phyloP scores from a whole-genome alignment of 1,140 invertebrate genomes.

The Drosophila suzukii region DNA sequence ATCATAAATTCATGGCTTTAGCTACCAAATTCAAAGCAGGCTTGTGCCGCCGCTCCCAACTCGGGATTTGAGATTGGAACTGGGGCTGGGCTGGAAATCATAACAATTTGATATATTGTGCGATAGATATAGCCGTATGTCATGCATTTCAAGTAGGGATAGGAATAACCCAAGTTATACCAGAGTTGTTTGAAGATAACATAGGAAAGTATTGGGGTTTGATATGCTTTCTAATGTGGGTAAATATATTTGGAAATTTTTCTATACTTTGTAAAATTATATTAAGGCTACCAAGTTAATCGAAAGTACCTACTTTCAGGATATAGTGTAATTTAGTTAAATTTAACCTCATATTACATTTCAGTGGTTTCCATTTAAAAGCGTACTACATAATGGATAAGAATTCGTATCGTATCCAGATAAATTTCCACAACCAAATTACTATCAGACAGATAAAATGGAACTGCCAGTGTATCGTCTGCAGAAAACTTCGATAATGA shows the following conservation, averaged over 20 bases:
- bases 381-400: no score
- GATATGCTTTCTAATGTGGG: neutral
- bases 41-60: constrained; percentile 48
- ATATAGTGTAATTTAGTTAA: no score
- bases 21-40: constrained; percentile 62
- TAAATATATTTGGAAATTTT: neutral
- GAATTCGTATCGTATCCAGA: neutral
- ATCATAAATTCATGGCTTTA: constrained; percentile 74
- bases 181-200: neutral
- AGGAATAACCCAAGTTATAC: neutral
- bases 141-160: constrained; percentile 40
- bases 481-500: constrained; percentile 19
- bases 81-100: constrained; percentile 53
- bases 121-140: constrained; percentile 41
- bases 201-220: neutral
- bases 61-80: constrained; percentile 32
- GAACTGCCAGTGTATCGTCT: constrained; percentile 2
- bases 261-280: neutral
- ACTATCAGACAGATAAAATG: neutral
- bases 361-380: no score
- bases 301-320: no score
- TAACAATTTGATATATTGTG: constrained; percentile 69
- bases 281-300: no score
- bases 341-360: no score
- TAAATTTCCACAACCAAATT: neutral